Evolutionary conservation across 2,113 vertebrate genomes (phyloP).

Genomic region (Coptodon bakossiorum): DNA sequence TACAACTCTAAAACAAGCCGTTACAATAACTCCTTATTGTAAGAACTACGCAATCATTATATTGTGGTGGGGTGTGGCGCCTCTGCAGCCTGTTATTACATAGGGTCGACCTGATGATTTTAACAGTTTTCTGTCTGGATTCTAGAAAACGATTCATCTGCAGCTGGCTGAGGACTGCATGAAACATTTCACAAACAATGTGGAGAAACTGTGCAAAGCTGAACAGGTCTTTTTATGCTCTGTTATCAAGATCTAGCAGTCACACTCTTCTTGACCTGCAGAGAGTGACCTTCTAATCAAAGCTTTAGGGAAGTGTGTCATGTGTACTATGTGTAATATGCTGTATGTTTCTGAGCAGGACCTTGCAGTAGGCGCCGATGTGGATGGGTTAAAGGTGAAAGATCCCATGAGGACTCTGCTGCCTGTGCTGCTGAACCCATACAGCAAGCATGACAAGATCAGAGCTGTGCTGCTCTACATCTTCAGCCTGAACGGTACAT

Average conservation of each 20-base stretch:
- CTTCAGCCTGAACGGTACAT: slow-evolving; percentile 87
- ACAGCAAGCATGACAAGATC: slow-evolving; percentile 87
- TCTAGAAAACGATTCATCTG: slow-evolving; percentile 89
- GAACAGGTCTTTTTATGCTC: slow-evolving; percentile 80
- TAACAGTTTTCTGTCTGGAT: slow-evolving; percentile 19
- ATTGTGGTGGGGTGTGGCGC: neutral
- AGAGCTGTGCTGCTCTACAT: slow-evolving; percentile 94
- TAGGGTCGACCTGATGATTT: neutral
- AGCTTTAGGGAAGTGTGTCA: neutral
- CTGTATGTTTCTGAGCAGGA: slow-evolving; percentile 70
- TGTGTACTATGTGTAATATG: neutral
- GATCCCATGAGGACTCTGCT: slow-evolving; percentile 93
- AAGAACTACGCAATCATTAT: neutral
- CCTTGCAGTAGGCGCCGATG: slow-evolving; percentile 89
- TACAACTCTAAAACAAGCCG: too few relatives aligned
- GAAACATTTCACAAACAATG: slow-evolving; percentile 77
- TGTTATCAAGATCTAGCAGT: neutral
- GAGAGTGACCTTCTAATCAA: neutral
- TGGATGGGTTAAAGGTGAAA: slow-evolving; percentile 87
- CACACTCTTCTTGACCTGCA: neutral
- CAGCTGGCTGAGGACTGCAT: slow-evolving; percentile 94
- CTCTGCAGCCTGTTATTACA: neutral
- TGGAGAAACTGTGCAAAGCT: slow-evolving; percentile 94
- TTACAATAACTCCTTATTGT: too few relatives aligned
- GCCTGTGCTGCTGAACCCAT: slow-evolving; percentile 83